Evolutionary conservation across 2,113 vertebrate genomes (phyloP), one percentile per base, ranked within the genome.

Genomic region (Chascanopsetta lugubris): DNA sequence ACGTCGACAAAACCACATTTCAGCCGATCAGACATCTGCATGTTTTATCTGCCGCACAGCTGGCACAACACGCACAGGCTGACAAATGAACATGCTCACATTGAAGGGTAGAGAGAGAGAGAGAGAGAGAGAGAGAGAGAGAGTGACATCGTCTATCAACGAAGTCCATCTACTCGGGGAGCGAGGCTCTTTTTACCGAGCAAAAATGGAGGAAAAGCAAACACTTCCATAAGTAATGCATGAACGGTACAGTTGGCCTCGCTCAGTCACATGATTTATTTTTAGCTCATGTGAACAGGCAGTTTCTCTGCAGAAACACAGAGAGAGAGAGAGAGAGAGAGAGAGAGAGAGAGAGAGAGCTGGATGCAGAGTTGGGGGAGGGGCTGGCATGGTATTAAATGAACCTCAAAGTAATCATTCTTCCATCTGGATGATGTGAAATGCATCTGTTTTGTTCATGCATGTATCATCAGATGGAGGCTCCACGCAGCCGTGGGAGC

Each of bases 171-270:
- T 43, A 49, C 42, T 64, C 20, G 0, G 34, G 11, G 45, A 43
- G 30, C 4, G 18, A 12, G 29, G 24, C 27, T 59, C 20, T 72
- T 69, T 61, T 47, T 61, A 50, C 15, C 5, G 10, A 25, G 20
- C 5, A 63, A 72, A 81, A 65, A 75, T 10, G 34, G 60, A 76
- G 70, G 64, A 77, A 86, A 82, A 83, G 85, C 71, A 85, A 89
- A 89, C 85, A 84, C 77, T 78, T 80, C 82, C 82, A 91, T 91
- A 87, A 91, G 87, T 89, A 90, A 91, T 91, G 84, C 87, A 91
- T 91, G 88, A 91, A 86, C 53, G 54, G 77, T 86, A 81, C 76
- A 80, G 81, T 83, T 79, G 77, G 84, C 77, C 72, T 58, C 40
- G 24, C 85, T 86, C 79, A 79, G 84, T 89, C 87, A 91, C 80